These are phyloP conservation scores for Rhagoletis pomonella DNA, from an alignment of 1,140 invertebrate species.

Conservation along the genomic window DNA sequence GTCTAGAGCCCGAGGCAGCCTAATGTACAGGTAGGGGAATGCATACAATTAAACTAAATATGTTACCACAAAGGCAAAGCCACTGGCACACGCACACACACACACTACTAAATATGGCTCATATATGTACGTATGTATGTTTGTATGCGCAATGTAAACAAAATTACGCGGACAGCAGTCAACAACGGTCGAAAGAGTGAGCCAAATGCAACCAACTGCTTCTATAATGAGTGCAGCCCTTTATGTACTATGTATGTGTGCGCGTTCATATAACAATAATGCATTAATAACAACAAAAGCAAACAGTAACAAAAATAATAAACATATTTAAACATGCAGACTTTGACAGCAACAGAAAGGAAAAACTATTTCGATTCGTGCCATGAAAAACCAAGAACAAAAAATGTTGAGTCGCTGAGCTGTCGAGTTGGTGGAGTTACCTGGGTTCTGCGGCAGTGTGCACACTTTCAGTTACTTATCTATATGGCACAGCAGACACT, in stretches of 20 bases:
- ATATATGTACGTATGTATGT: not conserved
- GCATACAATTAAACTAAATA: not conserved
- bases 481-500: not conserved
- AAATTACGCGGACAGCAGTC: slow-evolving; percentile 38
- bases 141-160: not conserved
- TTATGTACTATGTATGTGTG: not conserved
- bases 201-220: not conserved
- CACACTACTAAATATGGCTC: no score
- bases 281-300: slow-evolving; percentile 50
- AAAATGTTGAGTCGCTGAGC: not conserved
- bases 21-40: not conserved
- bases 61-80: not conserved
- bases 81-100: no score
- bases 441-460: not conserved
- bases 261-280: slow-evolving; percentile 20
- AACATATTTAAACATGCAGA: not conserved
- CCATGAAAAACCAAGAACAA: not conserved
- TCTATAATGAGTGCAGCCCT: not conserved
- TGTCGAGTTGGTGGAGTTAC: not conserved
- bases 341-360: not conserved
- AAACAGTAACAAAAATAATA: not conserved
- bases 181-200: not conserved
- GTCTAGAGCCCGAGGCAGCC: no score
- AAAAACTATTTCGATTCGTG: not conserved
- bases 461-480: not conserved